Conservation (phyloP, 2,113 vertebrate species). For the Pristiophorus japonicus region DNA sequence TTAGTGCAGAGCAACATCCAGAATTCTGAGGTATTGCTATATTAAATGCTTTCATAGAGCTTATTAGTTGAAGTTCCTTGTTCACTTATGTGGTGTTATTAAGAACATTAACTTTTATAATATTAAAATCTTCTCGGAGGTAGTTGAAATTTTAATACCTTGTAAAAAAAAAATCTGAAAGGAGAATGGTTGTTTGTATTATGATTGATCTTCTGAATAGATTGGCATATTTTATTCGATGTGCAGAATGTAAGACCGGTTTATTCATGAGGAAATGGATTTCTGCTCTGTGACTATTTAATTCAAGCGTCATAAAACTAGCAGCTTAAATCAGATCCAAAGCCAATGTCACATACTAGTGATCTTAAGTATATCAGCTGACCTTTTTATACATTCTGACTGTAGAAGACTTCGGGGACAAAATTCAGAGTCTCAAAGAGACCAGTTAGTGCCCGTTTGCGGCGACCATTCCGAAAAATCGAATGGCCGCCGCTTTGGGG, state of each 20-base stretch:
- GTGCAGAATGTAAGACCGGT: not conserved
- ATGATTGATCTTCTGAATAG: not conserved
- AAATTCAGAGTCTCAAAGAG: too few species aligned
- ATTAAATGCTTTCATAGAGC: not conserved
- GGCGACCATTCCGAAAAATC: too few species aligned
- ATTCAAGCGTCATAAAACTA: not conserved
- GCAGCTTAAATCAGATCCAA: constrained; percentile 10
- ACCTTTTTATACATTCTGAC: not conserved
- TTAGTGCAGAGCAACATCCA: not conserved
- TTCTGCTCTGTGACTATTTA: constrained; percentile 4
- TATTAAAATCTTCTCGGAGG: not conserved
- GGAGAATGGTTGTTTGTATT: not conserved
- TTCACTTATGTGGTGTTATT: not conserved
- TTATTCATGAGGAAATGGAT: not conserved
- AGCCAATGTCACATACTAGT: not conserved
- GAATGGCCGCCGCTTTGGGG: too few species aligned
- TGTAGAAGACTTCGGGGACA: not conserved
- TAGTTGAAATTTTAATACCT: not conserved
- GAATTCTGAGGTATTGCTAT: not conserved
- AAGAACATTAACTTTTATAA: not conserved
- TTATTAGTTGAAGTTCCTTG: not conserved
- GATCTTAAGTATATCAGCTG: not conserved
- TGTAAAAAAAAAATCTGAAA: not conserved
- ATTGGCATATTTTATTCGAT: not conserved
- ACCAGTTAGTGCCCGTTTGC: too few species aligned